Base-by-base conservation (phyloP, 2,888 invertebrate genomes). In the Cosmia pyralina region DNA sequence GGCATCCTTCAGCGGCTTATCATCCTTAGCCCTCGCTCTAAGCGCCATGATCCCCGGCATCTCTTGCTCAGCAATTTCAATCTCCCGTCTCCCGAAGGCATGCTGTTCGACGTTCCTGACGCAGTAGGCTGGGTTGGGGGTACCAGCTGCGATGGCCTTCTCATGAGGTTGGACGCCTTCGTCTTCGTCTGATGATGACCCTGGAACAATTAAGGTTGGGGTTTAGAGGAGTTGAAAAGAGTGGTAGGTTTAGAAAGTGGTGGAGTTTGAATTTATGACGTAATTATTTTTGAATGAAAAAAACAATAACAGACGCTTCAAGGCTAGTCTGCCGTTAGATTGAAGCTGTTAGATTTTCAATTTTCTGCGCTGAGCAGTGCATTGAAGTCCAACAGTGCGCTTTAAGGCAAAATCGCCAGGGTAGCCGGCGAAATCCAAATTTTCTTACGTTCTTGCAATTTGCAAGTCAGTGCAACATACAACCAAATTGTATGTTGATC, bases 1-100 rank as follows among this genome's bases (percentile, higher is more conserved):
- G 17, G 99, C 99, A 92, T 99, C 99, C 92, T 98, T 98, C 86
- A 99, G 93, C 0, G 99, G 99, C 90, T 99, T 99, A 90, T 99
- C 99, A 71, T 99, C 99, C 69, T 98, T 97, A 1, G 99, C 99
- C 79, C 99, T 96, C 88, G 98, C 98, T 68, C 99, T 97, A 84
- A 99, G 94, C 2, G 99, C 99, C 98, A 99, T 98, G 77, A 99
- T 98, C 0, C 99, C 99, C 0, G 99, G 99, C 99, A 99, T 99
- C 96, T 99, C 99, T 96, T 99, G 99, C 91, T 99, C 99, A 0
- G 99, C 99, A 82, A 99, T 99, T 96, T 99, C 99, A 83, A 99
- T 99, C 96, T 99, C 99, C 57, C 99, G 94, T 48, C 99, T 96
- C 0, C 99, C 99, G 91, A 99, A 99, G 0, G 98, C 98, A 90